These are phyloP conservation scores for Ophion ellenae DNA, from an alignment of 2,888 invertebrate species.

Conservation along the genomic window DNA sequence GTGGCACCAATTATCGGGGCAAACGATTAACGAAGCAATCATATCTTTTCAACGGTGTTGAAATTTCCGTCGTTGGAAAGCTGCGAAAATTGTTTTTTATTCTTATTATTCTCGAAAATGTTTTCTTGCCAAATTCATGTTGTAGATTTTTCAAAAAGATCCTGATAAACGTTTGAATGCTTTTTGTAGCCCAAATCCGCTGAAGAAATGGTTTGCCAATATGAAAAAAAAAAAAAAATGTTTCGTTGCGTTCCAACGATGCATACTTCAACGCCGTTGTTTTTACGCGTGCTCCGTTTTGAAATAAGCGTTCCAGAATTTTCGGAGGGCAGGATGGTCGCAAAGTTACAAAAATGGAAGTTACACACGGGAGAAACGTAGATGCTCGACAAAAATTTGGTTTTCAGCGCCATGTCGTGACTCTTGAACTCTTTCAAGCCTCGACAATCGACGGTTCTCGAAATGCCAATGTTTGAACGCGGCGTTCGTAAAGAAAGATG, in stretches of 20 bases:
- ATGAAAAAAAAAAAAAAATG: too few species aligned
- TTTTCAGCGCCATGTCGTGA: background rate
- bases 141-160: too few species aligned
- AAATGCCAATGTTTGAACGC: background rate
- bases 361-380: background rate
- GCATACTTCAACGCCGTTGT: too few species aligned
- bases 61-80: too few species aligned
- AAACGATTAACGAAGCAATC: constrained; percentile 18
- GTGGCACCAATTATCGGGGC: constrained; percentile 17
- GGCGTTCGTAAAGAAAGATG: too few species aligned
- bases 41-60: background rate
- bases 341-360: background rate
- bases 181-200: too few species aligned
- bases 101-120: too few species aligned
- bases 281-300: background rate
- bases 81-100: too few species aligned
- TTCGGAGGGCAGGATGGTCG: background rate
- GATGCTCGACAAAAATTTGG: background rate
- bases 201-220: too few species aligned
- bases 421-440: background rate
- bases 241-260: too few species aligned
- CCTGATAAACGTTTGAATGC: too few species aligned
- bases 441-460: background rate
- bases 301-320: background rate
- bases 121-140: too few species aligned